Evolutionary conservation across 2,113 vertebrate species (phyloP), one percentile per base, ranked within the genome.

Genomic region (Datnioides undecimradiatus): DNA sequence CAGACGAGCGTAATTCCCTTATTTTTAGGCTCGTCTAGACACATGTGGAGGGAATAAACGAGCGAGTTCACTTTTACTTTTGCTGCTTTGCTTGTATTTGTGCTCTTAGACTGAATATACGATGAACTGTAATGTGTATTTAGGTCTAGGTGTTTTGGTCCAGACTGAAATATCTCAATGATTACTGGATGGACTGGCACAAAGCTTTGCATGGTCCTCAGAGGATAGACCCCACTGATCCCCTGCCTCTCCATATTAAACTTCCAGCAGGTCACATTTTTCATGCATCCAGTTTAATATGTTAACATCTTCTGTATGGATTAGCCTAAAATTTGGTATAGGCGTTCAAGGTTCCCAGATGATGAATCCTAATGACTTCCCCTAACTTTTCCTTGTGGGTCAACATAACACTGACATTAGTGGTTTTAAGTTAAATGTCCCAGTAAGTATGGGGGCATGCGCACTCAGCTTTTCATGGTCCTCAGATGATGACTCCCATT

Each of bases 61-160:
- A 52, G 46, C 75, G 57, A 36, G 17, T 3, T 46, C 25, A 62
- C 49, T 41, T 62, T 11, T 72, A 19, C 14, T 43, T 41, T 69
- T 73, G 43, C n/a, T 40, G 34, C 13, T 33, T 76, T 45, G 13
- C n/a, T 11, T 63, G 36, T 25, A 10, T 60, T 36, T 51, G 43
- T 67, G 29, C 73, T 72, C 49, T 52, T 68, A 40, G 72, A 57
- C 66, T 79, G 23, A 68, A 43, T 52, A 60, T 29, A 34, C 55
- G 48, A 57, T 73, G 54, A 85, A 31, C 16, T 65, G 45, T 46
- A 29, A 75, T 59, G 51, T 68, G 27, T 27, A 45, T 64, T 65
- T 36, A n/a, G 38, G 55, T 55, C n/a, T n/a, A n/a, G n/a, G n/a
- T 17, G 2, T 21, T 55, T 60, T n/a, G 12, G 43, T 59, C n/a